A percentile compares a stretch with the other conserved stretches of the same genome.
phyloP scores from a whole-genome alignment of 2,888 invertebrate species.

The Philereme vetulata region DNA sequence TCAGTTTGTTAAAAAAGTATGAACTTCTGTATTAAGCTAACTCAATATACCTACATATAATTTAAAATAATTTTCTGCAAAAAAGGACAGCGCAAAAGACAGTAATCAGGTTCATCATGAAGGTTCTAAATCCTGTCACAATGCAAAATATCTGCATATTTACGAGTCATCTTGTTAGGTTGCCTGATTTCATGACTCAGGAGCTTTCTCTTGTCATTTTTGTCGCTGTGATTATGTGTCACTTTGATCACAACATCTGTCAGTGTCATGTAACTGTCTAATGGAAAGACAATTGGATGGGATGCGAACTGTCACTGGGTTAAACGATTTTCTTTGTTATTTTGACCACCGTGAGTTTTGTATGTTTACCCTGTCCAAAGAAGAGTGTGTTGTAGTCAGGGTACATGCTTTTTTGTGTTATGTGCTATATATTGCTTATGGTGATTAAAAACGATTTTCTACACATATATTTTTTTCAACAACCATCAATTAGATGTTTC shows the following conservation, averaged over 20 bases:
- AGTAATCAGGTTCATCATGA: not conserved
- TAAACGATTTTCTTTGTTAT: constrained; percentile 9
- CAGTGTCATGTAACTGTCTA: constrained; percentile 19
- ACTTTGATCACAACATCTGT: constrained; percentile 27
- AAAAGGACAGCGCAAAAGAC: not conserved
- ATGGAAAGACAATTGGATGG: constrained; percentile 3
- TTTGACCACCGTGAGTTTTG: not conserved
- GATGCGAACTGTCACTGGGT: constrained; percentile 1
- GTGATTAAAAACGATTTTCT: no score
- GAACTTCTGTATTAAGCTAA: no score
- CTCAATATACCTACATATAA: not conserved
- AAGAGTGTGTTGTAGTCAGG: no score
- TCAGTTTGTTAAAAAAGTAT: no score
- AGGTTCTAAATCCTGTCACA: constrained; percentile 11
- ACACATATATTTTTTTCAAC: no score
- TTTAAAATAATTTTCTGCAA: not conserved
- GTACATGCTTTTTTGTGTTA: no score
- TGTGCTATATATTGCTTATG: no score
- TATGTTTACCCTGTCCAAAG: not conserved
- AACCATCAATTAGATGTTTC: no score
- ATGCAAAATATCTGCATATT: constrained; percentile 25
- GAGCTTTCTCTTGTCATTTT: constrained; percentile 15
- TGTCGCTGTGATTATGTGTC: constrained; percentile 13
- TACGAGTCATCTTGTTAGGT: constrained; percentile 19
- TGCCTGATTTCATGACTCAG: constrained; percentile 24